Percentiles rank a stretch among this genome's conserved stretches.
Conservation (phyloP, 2,113 vertebrate species). For the Pelecanus crispus region DNA sequence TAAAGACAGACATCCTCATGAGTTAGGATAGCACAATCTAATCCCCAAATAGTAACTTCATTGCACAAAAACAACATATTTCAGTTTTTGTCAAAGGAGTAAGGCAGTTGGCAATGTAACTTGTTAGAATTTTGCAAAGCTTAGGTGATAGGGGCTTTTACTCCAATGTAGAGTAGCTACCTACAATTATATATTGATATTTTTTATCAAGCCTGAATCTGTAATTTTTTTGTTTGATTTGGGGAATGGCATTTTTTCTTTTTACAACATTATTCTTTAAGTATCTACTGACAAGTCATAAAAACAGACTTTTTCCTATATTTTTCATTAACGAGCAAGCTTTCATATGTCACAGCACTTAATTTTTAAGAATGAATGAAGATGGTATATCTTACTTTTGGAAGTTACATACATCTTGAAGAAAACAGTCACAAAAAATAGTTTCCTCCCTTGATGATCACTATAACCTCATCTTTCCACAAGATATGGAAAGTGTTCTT, state of each 20-base stretch:
- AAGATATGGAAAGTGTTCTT: constrained; percentile 7
- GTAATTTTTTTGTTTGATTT: not conserved
- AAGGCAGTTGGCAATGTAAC: not conserved
- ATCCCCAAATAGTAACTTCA: not conserved
- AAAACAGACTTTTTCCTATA: not conserved
- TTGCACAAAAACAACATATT: not conserved
- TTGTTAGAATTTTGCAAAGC: not conserved
- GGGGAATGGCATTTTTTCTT: not conserved
- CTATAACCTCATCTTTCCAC: not conserved
- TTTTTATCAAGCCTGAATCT: not conserved
- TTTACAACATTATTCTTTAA: not conserved
- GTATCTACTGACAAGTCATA: not conserved
- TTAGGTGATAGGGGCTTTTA: not conserved
- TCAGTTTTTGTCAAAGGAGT: not conserved
- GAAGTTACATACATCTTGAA: not conserved
- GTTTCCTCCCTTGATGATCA: not conserved
- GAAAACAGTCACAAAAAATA: not conserved
- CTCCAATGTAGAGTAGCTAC: not conserved
- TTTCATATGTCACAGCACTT: not conserved
- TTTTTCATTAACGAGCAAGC: not conserved
- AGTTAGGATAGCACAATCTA: not conserved
- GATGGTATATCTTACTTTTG: not conserved
- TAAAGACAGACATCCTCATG: not conserved
- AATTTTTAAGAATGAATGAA: not conserved
- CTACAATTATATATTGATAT: not conserved